phyloP scores from a whole-genome alignment of 2,888 invertebrate genomes.

The Galeopsomyia nigrocyanea region DNA sequence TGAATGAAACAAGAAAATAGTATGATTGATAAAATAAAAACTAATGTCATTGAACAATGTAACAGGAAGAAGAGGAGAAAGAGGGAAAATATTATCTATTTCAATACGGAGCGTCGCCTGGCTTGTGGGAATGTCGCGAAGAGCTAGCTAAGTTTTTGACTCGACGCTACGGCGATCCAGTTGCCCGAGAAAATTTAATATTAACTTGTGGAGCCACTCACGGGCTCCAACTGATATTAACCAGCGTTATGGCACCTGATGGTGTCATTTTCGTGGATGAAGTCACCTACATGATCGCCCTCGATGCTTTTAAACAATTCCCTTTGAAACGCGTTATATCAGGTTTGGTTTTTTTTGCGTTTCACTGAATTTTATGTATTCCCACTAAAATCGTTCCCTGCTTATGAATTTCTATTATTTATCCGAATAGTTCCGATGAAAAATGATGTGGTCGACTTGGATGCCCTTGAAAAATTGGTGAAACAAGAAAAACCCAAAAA shows the following conservation, averaged over 20 bases:
- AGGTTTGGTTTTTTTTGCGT: slow-evolving; percentile 56
- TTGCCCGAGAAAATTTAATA: slow-evolving; percentile 71
- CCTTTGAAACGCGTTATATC: slow-evolving; percentile 71
- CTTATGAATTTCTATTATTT: background rate
- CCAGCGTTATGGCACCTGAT: slow-evolving; percentile 71
- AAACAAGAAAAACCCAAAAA: slow-evolving; percentile 60
- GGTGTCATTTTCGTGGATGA: slow-evolving; percentile 76
- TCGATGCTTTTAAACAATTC: slow-evolving; percentile 72
- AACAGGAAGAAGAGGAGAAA: slow-evolving; percentile 63
- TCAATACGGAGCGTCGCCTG: slow-evolving; percentile 72
- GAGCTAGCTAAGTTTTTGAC: slow-evolving; percentile 70
- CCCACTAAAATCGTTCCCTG: background rate
- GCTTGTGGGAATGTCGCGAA: slow-evolving; percentile 69
- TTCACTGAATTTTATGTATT: too few relatives aligned
- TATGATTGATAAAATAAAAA: too few relatives aligned
- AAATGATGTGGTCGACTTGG: slow-evolving; percentile 70
- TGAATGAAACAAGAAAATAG: too few relatives aligned
- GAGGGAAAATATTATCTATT: slow-evolving; percentile 68
- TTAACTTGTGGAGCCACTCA: slow-evolving; percentile 75
- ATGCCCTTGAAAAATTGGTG: slow-evolving; percentile 68
- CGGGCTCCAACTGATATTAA: slow-evolving; percentile 72
- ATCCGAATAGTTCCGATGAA: slow-evolving; percentile 70
- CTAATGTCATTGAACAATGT: background rate
- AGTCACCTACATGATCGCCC: slow-evolving; percentile 76
- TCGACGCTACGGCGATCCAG: slow-evolving; percentile 67